Conservation (phyloP, 1,140 invertebrate species). For the Thereuonema tuberculata region DNA sequence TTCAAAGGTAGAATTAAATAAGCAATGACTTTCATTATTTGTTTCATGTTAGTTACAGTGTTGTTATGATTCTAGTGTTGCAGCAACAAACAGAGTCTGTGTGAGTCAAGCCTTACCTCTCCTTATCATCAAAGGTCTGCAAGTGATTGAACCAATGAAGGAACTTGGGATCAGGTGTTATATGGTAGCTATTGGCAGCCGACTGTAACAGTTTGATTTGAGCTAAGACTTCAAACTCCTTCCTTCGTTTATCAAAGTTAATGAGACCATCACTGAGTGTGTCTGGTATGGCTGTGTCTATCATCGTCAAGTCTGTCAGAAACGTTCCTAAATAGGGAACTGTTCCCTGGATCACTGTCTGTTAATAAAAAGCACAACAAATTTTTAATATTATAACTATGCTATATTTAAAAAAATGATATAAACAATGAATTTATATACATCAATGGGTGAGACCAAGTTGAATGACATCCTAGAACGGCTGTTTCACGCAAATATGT, state of each 20-base stretch:
- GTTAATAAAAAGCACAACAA: conserved; percentile 16
- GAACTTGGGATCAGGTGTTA: conserved; percentile 66
- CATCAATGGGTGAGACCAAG: too few species aligned
- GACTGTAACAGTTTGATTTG: conserved; percentile 91
- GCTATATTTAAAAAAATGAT: conserved; percentile 1
- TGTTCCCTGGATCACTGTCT: conserved; percentile 58
- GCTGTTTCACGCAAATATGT: too few species aligned
- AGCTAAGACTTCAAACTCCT: conserved; percentile 97
- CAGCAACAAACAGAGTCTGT: background rate
- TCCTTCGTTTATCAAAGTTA: conserved; percentile 95
- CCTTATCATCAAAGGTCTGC: conserved; percentile 71
- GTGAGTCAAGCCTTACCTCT: conserved; percentile 60
- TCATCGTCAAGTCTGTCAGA: conserved; percentile 96
- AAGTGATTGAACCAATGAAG: conserved; percentile 87
- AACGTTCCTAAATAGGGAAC: conserved; percentile 98
- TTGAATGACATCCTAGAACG: too few species aligned
- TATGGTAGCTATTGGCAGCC: conserved; percentile 90
- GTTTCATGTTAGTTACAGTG: too few species aligned
- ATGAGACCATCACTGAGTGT: conserved; percentile 70
- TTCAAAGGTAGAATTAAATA: too few species aligned
- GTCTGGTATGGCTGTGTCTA: conserved; percentile 92
- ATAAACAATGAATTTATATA: too few species aligned
- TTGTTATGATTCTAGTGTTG: background rate
- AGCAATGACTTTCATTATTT: too few species aligned
- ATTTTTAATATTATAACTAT: conserved; percentile 2